These are phyloP conservation scores for Pseudococcus jackbeardsleyi DNA, from an alignment of 2,888 invertebrate genomes.

Conservation along the genomic window DNA sequence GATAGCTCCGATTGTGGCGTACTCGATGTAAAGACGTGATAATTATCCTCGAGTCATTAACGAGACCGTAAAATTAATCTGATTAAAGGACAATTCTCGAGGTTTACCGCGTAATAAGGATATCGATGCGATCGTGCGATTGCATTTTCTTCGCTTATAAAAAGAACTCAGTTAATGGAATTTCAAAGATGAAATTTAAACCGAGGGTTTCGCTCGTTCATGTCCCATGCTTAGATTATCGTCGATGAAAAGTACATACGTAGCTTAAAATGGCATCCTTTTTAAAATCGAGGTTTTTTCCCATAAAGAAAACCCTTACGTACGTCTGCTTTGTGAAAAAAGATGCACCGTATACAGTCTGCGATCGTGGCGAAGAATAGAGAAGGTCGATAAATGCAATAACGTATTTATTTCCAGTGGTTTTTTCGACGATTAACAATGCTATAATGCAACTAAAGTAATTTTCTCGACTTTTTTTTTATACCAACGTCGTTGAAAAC, in stretches of 20 bases:
- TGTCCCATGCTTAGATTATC: not conserved
- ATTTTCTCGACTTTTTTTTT: too few species aligned
- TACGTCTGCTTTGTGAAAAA: too few species aligned
- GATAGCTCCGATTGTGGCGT: not conserved
- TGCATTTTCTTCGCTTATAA: constrained; percentile 21
- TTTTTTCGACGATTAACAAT: too few species aligned
- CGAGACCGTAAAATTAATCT: constrained; percentile 44
- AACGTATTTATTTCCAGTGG: too few species aligned
- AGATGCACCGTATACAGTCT: too few species aligned
- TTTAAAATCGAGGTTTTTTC: too few species aligned
- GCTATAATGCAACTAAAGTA: too few species aligned
- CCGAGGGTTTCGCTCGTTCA: not conserved
- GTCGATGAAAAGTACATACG: not conserved
- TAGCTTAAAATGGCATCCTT: not conserved
- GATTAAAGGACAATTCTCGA: constrained; percentile 41
- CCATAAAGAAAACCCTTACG: too few species aligned
- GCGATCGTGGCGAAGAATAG: too few species aligned
- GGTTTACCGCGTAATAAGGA: constrained; percentile 32
- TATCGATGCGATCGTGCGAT: constrained; percentile 33
- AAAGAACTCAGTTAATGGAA: not conserved
- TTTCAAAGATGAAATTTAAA: constrained; percentile 16
- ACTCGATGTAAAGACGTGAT: constrained; percentile 10
- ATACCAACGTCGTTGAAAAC: too few species aligned
- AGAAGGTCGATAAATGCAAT: too few species aligned
- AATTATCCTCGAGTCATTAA: constrained; percentile 47